Evolutionary conservation across 1,140 invertebrate species (phyloP).

Genomic region (Sarcophaga peregrina): DNA sequence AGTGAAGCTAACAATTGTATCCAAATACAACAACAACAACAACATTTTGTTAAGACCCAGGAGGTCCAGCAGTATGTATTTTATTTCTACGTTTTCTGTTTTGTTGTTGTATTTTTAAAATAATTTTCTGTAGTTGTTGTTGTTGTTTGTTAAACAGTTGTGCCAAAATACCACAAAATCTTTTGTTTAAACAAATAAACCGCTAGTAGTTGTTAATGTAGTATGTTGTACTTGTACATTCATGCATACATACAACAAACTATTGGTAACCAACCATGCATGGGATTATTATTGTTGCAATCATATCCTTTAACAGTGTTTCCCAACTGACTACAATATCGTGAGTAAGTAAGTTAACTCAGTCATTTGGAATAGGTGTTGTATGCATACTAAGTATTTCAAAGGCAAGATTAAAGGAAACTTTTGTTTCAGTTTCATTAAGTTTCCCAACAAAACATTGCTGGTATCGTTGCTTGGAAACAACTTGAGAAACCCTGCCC

Average conservation of each 20-base stretch:
- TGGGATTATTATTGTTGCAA: conserved; percentile 1
- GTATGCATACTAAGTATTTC: too few species aligned
- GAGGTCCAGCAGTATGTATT: conserved; percentile 19
- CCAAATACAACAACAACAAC: conserved; percentile 12
- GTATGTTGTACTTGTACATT: conserved; percentile 24
- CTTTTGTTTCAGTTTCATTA: too few species aligned
- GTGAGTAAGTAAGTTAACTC: too few species aligned
- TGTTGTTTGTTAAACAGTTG: conserved; percentile 35
- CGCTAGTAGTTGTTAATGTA: conserved; percentile 33
- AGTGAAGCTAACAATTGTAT: neutral
- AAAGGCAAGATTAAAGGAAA: too few species aligned
- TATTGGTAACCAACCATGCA: neutral
- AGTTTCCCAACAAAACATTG: too few species aligned
- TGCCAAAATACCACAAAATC: conserved; percentile 26
- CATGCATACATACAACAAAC: conserved; percentile 21
- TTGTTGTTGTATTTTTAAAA: neutral
- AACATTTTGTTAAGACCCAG: conserved; percentile 37
- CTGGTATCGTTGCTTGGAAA: too few species aligned
- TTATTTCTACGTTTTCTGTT: neutral
- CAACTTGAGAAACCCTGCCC: too few species aligned
- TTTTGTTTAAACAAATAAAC: conserved; percentile 40
- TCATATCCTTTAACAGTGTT: neutral
- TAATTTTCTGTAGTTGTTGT: neutral
- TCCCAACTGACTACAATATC: neutral
- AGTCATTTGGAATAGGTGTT: too few species aligned